Percentiles rank a stretch among this genome's conserved stretches.
Evolutionary conservation across 2,888 invertebrate genomes (phyloP).

Genomic region (Seira ritae): DNA sequence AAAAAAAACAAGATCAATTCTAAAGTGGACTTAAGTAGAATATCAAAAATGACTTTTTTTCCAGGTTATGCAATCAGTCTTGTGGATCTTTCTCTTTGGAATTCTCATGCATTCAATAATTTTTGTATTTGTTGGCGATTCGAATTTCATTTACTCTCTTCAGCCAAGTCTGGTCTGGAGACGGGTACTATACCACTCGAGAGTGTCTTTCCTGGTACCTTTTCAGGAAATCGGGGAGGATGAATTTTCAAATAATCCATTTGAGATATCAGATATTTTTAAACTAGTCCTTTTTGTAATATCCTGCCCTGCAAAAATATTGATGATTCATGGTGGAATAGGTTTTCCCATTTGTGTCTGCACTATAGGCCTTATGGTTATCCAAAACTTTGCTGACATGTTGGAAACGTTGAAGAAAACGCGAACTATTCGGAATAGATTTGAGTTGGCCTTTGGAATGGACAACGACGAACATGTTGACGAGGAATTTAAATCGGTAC

Average conservation of each 20-base stretch:
- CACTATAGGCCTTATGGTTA: background rate
- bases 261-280: too few relatives aligned
- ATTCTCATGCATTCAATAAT: slow-evolving; percentile 16
- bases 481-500: too few relatives aligned
- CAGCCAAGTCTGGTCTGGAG: background rate
- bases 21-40: too few relatives aligned
- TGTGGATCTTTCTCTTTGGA: background rate
- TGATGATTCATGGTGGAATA: background rate
- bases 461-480: too few relatives aligned
- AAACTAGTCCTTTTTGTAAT: slow-evolving; percentile 4
- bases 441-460: background rate
- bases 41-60: slow-evolving; percentile 4
- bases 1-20: too few relatives aligned
- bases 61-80: background rate
- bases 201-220: background rate
- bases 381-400: background rate
- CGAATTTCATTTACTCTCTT: background rate
- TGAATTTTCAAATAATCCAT: too few relatives aligned
- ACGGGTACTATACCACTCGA: background rate
- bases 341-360: slow-evolving; percentile 8
- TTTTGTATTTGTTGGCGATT: slow-evolving; percentile 27
- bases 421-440: too few relatives aligned
- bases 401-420: too few relatives aligned
- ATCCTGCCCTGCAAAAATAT: slow-evolving; percentile 22
- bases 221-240: too few relatives aligned